These are phyloP conservation scores for Charanyca ferruginea DNA, from an alignment of 2,888 invertebrate species.

Conservation along the genomic window DNA sequence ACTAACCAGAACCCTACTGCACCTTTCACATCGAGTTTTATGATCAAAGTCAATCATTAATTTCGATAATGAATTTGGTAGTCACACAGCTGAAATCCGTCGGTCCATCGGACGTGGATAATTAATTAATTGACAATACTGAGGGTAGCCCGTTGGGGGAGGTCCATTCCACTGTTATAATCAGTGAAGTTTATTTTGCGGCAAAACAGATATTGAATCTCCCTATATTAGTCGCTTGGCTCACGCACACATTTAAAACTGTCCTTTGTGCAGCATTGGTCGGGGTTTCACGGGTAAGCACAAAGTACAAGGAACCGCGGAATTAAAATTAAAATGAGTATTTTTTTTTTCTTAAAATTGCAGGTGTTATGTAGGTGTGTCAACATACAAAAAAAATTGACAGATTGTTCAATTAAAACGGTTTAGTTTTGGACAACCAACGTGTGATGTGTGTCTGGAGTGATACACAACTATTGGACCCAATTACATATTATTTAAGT, in stretches of 20 bases:
- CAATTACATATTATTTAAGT: too few relatives aligned
- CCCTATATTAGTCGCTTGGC: conserved; percentile 36
- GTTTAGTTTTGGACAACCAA: too few relatives aligned
- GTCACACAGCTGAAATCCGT: conserved; percentile 65
- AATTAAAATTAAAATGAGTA: conserved; percentile 6
- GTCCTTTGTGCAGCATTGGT: neutral
- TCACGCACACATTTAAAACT: conserved; percentile 45
- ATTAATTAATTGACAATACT: conserved; percentile 88
- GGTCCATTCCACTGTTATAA: conserved; percentile 40
- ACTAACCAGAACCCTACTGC: conserved; percentile 23
- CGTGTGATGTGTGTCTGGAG: too few relatives aligned
- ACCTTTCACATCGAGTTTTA: conserved; percentile 51
- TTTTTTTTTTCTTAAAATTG: too few relatives aligned
- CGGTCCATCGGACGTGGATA: conserved; percentile 77
- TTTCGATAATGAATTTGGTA: conserved; percentile 82
- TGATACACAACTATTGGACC: too few relatives aligned
- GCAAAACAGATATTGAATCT: conserved; percentile 66
- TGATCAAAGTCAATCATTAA: conserved; percentile 78
- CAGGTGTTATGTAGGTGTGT: neutral
- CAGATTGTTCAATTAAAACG: too few relatives aligned
- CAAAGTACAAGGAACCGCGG: neutral
- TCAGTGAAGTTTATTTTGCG: conserved; percentile 73
- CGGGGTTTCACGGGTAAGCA: neutral
- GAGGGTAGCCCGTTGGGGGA: conserved; percentile 61
- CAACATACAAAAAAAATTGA: neutral